A percentile compares a stretch with the other conserved stretches of the same genome.
Conservation (phyloP, 2,113 vertebrate genomes). For the Centropristis striata region DNA sequence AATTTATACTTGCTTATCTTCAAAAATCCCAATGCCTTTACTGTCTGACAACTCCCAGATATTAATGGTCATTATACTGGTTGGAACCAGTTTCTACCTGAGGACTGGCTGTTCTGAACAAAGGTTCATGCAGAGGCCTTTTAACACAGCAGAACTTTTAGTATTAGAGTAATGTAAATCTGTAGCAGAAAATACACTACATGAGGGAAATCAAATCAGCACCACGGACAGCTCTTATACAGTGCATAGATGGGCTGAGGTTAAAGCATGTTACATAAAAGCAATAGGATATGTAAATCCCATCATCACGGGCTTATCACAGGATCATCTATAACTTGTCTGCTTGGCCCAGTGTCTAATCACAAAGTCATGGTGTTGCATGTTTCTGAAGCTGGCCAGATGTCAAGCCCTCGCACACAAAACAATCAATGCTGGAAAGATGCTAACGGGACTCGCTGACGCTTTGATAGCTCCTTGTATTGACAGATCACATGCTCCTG, state of each 20-base stretch:
- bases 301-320: slow-evolving; percentile 26
- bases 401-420: slow-evolving; percentile 22
- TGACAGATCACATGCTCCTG: slow-evolving; percentile 23
- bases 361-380: neutral
- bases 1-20: no score
- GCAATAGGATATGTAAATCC: slow-evolving; percentile 46
- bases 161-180: no score
- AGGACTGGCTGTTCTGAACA: no score
- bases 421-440: slow-evolving; percentile 22
- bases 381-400: slow-evolving; percentile 7
- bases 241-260: slow-evolving; percentile 21
- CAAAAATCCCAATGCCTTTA: no score
- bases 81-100: no score
- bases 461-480: slow-evolving; percentile 31
- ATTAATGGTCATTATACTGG: no score
- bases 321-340: slow-evolving; percentile 31
- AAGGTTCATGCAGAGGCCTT: no score
- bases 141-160: no score
- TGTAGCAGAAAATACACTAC: no score
- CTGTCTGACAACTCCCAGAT: no score
- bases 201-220: slow-evolving; percentile 24
- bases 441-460: slow-evolving; percentile 13
- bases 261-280: slow-evolving; percentile 26
- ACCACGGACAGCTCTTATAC: slow-evolving; percentile 27
- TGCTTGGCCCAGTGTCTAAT: slow-evolving; percentile 18